Base-by-base conservation (phyloP, 2,888 invertebrate species). In the Polydrusus pterygomalis region DNA sequence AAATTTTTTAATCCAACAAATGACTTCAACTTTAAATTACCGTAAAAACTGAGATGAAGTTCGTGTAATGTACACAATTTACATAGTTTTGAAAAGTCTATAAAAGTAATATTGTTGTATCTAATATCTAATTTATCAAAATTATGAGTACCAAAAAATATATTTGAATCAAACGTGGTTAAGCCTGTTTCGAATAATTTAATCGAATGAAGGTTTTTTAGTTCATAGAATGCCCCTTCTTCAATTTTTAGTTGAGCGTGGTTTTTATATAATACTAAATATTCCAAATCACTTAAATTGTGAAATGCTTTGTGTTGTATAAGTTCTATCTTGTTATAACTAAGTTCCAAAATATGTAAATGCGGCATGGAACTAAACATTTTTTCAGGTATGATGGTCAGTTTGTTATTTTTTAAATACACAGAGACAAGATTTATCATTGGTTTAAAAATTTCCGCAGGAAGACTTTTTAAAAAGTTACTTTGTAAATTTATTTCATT, bases 391-490 rank as follows among this genome's bases (percentile, higher is more conserved):
- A 56, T 15, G 15, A 20, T 8, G 8, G 34, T 34, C 7, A 56
- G 9, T 15, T 34, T n/a, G 18, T 56, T 56, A 15, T 56, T 56
- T 34, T 56, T n/a, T 15, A 56, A 15, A 56, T 56, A 15, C 8
- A 56, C 34, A 30, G 8, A 7, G 0, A 1, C 3, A 15, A 34
- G 30, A 1, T 1, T 2, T 5, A n/a, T 30, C n/a, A 34, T 7
- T 20, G 56, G 34, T 34, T 30, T 34, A 13, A 56, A 56, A 34
- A 56, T 9, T 0, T 56, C 8, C n/a, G 56, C 2, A 3, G 18
- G 7, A 8, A 56, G 8, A 5, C 2, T 30, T 56, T 56, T 30
- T 34, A 56, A 34, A 15, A n/a, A 34, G 11, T 56, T 56, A 34
- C 15, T 56, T 56, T 56, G 15, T 15, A 56, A 56, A 2, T 30